Evolutionary conservation across 1,140 invertebrate species (phyloP), one percentile per base, ranked within the genome.

Genomic region (Drosophila ficusphila): DNA sequence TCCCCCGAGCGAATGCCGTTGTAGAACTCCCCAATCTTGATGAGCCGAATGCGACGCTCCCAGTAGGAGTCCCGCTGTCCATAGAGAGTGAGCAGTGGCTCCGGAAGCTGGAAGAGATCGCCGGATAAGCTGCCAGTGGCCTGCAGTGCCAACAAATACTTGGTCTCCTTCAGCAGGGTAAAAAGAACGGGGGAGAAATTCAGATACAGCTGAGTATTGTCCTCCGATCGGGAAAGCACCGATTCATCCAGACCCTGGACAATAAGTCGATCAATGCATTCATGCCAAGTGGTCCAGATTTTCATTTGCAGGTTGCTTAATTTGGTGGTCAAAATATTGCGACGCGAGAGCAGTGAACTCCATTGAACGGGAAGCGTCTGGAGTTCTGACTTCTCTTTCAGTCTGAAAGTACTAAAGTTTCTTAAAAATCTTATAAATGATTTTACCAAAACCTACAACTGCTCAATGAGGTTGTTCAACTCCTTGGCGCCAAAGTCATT

Each of bases 1-100:
- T 83, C 75, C 0, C 77, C 88, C 2, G 52, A 44, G 1, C 93
- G 90, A 14, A 96, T 92, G 89, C 93, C 93, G 91, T 96, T 96
- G 83, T 92, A 94, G 91, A 92, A 93, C 82, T 93, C 92, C 0
- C 92, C 89, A 52, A 92, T 93, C 60, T 92, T 79, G 25, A 92
- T 92, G 18, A 93, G 79, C 27, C 91, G 91, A 12, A 91, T 82
- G 39, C 89, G 90, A n/a, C 89, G 90, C 27, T 91, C 79, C 76
- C 88, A 90, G 27, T 93, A 89, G 34, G 91, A 91, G 67, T 93
- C 92, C 29, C 81, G 57, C 49, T 92, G 71, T 8, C 69, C 78
- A 56, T 92, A 94, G 0, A 95, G 76, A 3, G 90, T 74, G 1
- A 91, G 51, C 0, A 93, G 93, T 70, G 92, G 92, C 14, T 90